These are phyloP conservation scores for Cnemophilus loriae DNA, from an alignment of 2,113 vertebrate species.

Conservation along the genomic window DNA sequence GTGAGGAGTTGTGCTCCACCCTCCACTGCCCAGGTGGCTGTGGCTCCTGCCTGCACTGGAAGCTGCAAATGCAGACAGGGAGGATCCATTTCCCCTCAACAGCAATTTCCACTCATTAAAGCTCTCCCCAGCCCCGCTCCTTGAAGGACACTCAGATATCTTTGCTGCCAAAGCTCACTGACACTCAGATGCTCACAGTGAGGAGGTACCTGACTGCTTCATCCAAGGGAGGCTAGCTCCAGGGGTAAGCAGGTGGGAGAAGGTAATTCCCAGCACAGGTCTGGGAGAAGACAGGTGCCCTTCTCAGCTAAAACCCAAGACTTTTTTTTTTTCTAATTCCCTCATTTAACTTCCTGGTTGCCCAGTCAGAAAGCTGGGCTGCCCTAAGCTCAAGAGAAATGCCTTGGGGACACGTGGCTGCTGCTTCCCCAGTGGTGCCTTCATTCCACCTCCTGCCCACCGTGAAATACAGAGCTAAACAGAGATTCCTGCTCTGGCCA, in stretches of 20 bases:
- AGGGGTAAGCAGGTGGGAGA: not conserved
- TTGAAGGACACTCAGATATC: not conserved
- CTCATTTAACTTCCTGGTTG: not conserved
- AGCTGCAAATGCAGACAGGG: not conserved
- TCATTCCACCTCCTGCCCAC: not conserved
- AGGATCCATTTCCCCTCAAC: not conserved
- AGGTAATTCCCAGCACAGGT: not conserved
- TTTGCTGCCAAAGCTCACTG: not conserved
- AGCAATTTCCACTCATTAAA: not conserved
- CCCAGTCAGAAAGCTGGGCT: not conserved
- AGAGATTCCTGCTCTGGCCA: not conserved
- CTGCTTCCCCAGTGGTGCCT: not conserved
- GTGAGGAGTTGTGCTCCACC: not conserved
- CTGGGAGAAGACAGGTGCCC: not conserved
- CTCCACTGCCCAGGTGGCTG: not conserved
- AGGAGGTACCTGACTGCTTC: not conserved
- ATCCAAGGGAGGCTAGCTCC: not conserved
- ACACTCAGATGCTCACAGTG: not conserved
- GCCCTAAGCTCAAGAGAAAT: not conserved
- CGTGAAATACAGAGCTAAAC: not conserved
- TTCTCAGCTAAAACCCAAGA: not conserved
- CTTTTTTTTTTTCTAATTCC: not conserved
- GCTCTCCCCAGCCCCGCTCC: not conserved
- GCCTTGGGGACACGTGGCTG: accelerated
- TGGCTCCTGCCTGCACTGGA: not conserved